Conservation (phyloP, 2,797 vertebrate genomes). For the Mustela erminea region DNA sequence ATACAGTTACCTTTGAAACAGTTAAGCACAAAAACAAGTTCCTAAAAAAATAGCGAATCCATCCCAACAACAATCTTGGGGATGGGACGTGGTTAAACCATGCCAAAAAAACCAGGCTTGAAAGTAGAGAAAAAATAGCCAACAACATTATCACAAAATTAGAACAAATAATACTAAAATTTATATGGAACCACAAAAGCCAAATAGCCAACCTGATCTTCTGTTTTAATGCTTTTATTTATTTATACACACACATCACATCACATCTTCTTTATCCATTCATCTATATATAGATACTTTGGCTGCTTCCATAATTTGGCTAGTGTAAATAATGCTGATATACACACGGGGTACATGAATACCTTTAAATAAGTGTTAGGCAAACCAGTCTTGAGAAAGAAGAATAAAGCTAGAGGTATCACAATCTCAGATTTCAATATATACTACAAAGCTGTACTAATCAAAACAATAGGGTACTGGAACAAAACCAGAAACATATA, state of each 20-base stretch:
- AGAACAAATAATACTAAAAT: background rate
- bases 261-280: too few relatives aligned
- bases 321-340: too few relatives aligned
- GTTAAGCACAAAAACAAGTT: background rate
- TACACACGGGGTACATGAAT: too few relatives aligned
- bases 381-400: too few relatives aligned
- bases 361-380: background rate
- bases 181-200: background rate
- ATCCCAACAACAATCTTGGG: background rate
- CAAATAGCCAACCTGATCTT: background rate
- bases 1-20: constrained; percentile 20
- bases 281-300: too few relatives aligned
- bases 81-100: background rate
- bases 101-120: background rate
- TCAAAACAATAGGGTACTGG: too few relatives aligned
- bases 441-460: too few relatives aligned
- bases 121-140: background rate
- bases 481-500: too few relatives aligned
- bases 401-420: too few relatives aligned
- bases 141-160: background rate
- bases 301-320: too few relatives aligned
- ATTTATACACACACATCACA: too few relatives aligned
- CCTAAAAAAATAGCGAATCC: background rate
- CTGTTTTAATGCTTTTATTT: background rate
- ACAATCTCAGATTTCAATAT: too few relatives aligned